Evolutionary conservation across 2,797 vertebrate genomes (phyloP).

Genomic region (Gobionotothen gibberifrons): DNA sequence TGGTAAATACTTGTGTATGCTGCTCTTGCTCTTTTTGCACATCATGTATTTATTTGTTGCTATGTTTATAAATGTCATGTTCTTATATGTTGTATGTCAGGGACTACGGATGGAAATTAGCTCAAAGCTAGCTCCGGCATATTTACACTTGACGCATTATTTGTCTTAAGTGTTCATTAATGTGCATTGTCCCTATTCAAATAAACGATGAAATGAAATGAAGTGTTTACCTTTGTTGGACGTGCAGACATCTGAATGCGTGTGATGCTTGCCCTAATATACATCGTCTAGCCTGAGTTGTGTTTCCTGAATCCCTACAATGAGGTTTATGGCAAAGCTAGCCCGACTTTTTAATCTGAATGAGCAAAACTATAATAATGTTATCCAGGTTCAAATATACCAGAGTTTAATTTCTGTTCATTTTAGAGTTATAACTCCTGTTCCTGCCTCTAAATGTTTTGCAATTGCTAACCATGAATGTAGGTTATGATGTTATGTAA

Average conservation of each 20-base stretch:
- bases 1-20: too few species aligned
- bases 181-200: too few species aligned
- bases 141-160: too few species aligned
- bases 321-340: neutral
- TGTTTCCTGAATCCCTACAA: neutral
- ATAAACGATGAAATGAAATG: too few species aligned
- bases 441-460: neutral
- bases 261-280: neutral
- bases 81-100: too few species aligned
- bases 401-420: neutral
- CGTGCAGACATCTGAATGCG: neutral
- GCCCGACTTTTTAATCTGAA: neutral
- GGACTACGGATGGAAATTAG: too few species aligned
- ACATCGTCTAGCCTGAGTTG: neutral
- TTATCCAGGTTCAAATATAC: neutral
- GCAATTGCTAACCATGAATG: neutral
- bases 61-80: too few species aligned
- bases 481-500: neutral
- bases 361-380: neutral
- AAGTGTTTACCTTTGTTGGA: neutral
- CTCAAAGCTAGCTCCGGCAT: too few species aligned
- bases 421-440: neutral
- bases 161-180: too few species aligned
- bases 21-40: too few species aligned
- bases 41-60: too few species aligned